Evolutionary conservation across 2,797 vertebrate species (phyloP).

Genomic region (Mustela erminea): DNA sequence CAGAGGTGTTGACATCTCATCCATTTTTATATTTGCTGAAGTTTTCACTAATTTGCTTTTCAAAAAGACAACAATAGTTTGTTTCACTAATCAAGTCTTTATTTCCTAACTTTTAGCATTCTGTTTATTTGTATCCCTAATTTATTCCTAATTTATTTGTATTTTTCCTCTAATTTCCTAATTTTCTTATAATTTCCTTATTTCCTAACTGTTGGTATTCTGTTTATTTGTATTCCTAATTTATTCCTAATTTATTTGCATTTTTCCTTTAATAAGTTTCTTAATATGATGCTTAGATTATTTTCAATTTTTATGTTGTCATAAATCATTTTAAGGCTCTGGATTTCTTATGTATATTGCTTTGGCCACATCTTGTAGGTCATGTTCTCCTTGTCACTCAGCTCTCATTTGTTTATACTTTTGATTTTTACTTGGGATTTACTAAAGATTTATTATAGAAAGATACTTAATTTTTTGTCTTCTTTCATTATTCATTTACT

Average conservation of each 20-base stretch:
- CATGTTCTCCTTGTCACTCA: background rate
- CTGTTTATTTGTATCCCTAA: background rate
- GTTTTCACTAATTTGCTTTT: background rate
- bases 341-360: background rate
- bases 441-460: background rate
- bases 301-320: constrained; percentile 35
- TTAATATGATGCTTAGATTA: background rate
- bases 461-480: constrained; percentile 11
- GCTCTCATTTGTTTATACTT: background rate
- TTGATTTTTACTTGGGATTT: constrained; percentile 17
- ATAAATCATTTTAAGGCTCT: background rate
- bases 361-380: background rate
- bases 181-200: background rate
- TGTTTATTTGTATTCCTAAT: background rate
- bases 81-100: background rate
- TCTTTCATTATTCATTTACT: background rate
- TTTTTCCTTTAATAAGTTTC: constrained; percentile 7
- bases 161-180: background rate
- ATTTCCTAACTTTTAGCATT: background rate
- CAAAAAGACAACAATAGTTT: background rate
- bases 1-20: background rate
- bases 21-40: background rate
- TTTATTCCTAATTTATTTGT: constrained; percentile 19
- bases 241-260: constrained; percentile 24
- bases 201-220: background rate